Percentiles rank a stretch among this genome's conserved stretches.
Conservation (phyloP, 2,888 invertebrate species). For the Andrena flavipes region DNA sequence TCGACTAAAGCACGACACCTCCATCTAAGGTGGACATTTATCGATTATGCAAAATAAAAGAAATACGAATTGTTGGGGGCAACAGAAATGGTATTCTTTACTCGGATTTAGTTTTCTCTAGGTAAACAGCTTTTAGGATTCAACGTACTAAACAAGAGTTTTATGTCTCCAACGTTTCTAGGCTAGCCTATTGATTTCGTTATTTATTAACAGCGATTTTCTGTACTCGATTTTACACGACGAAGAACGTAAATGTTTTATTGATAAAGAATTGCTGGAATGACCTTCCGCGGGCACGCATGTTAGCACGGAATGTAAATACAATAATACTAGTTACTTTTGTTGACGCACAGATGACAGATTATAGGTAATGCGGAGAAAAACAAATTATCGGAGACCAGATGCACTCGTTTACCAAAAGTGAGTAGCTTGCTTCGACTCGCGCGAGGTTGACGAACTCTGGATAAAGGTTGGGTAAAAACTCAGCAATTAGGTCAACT, state of each 20-base stretch:
- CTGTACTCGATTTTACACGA: background rate
- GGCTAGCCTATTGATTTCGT: background rate
- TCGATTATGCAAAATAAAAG: too few relatives aligned
- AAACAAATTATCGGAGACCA: slow-evolving; percentile 14
- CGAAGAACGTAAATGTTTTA: background rate
- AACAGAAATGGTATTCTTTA: background rate
- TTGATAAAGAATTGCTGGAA: background rate
- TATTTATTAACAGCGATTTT: slow-evolving; percentile 1
- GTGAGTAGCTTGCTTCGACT: background rate
- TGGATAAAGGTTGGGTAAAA: background rate
- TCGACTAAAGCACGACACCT: slow-evolving; percentile 5
- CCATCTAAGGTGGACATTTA: background rate
- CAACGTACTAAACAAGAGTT: too few relatives aligned
- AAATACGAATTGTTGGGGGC: too few relatives aligned
- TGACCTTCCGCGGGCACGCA: background rate
- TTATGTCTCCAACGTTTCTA: background rate
- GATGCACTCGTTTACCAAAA: slow-evolving; percentile 14
- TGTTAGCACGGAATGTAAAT: slow-evolving; percentile 1
- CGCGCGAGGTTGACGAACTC: background rate
- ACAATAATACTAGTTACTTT: slow-evolving; percentile 14
- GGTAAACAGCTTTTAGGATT: too few relatives aligned
- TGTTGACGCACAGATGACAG: slow-evolving; percentile 1
- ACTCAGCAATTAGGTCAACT: background rate
- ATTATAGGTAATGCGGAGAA: slow-evolving; percentile 11
- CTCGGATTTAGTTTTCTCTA: background rate